phyloP scores from a whole-genome alignment of 2,888 invertebrate genomes.

The Agrochola circellaris region DNA sequence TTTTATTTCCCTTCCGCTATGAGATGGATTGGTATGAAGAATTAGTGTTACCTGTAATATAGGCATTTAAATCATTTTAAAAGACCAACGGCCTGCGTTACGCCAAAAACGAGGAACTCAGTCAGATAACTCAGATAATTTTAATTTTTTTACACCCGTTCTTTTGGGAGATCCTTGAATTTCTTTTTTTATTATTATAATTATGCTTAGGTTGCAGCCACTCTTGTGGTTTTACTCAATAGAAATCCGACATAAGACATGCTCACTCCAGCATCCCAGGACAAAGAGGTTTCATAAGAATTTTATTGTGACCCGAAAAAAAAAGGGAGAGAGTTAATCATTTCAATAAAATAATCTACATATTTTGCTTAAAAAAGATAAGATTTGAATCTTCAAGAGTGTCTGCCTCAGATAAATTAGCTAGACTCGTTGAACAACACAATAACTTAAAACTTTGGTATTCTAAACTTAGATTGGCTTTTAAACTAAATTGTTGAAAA shows the following conservation, averaged over 20 bases:
- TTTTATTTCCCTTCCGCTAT: neutral
- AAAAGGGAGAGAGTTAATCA: neutral
- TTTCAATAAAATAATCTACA: constrained; percentile 17
- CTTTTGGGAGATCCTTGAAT: neutral
- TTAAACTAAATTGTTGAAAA: constrained; percentile 30
- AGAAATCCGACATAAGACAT: neutral
- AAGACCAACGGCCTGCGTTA: neutral
- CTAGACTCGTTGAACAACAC: constrained; percentile 33
- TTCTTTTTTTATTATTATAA: neutral
- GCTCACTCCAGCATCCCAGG: neutral
- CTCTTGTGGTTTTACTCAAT: neutral
- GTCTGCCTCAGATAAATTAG: constrained; percentile 21
- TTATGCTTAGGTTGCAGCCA: neutral
- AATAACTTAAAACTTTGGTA: constrained; percentile 41
- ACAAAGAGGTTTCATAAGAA: neutral
- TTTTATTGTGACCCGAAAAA: neutral
- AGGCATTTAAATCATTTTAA: neutral
- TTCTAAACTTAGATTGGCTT: constrained; percentile 44
- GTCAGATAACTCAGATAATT: no score
- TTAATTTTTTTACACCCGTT: neutral
- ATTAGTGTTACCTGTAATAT: neutral
- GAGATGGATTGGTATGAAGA: neutral
- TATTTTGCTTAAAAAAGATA: constrained; percentile 4
- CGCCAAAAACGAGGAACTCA: neutral
- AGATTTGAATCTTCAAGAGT: constrained; percentile 14